Conservation (phyloP, 2,888 invertebrate species). For the Barypeithes pellucidus region DNA sequence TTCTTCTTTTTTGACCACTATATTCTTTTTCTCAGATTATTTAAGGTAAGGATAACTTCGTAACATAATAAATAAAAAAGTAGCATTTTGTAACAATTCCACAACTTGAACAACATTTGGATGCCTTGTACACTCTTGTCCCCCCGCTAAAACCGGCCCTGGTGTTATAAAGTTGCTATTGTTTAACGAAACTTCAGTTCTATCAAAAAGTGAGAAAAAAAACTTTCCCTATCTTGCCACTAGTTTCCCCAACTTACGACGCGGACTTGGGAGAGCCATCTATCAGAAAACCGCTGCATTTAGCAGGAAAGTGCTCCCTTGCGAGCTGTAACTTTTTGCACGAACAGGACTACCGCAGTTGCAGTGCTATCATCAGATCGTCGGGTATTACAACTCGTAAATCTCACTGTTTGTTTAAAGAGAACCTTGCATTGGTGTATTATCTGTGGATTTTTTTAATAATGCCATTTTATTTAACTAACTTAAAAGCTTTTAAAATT, state of each 20-base stretch:
- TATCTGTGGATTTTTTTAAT: background rate
- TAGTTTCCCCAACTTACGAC: slow-evolving; percentile 26
- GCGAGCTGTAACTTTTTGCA: slow-evolving; percentile 44
- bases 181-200: background rate
- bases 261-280: slow-evolving; percentile 36
- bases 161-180: background rate
- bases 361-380: slow-evolving; percentile 39
- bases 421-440: slow-evolving; percentile 4
- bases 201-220: slow-evolving; percentile 11
- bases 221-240: slow-evolving; percentile 18
- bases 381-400: slow-evolving; percentile 25
- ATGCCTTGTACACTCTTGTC: no score
- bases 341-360: slow-evolving; percentile 41
- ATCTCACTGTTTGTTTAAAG: slow-evolving; percentile 17
- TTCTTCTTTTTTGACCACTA: no score
- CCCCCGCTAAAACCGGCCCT: no score
- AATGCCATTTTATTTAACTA: background rate
- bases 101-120: no score
- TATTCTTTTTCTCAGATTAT: no score
- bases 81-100: no score
- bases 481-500: background rate
- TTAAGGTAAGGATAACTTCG: no score
- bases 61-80: no score
- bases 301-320: slow-evolving; percentile 44
- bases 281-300: slow-evolving; percentile 45